Conservation (phyloP, 1,140 invertebrate species). For the Thaumatotibia leucotreta region DNA sequence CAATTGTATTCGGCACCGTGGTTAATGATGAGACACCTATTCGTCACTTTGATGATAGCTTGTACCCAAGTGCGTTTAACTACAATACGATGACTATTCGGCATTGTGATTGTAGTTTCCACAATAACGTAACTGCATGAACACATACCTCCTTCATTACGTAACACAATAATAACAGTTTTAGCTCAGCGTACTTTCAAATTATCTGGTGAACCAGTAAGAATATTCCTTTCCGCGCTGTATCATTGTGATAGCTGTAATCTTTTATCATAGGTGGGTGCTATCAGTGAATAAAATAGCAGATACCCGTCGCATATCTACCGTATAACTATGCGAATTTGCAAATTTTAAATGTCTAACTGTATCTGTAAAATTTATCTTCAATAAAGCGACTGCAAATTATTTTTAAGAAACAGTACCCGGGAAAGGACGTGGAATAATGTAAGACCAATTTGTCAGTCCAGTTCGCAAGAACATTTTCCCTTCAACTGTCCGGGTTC, state of each 20-base stretch:
- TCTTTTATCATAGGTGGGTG: background rate
- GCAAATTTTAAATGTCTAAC: background rate
- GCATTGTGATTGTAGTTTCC: background rate
- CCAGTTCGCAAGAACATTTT: too few species aligned
- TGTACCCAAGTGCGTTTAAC: background rate
- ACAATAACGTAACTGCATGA: background rate
- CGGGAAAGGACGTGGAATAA: too few species aligned
- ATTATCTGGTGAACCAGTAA: background rate
- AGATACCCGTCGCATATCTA: too few species aligned
- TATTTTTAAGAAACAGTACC: too few species aligned
- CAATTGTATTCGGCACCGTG: background rate
- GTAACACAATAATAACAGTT: background rate
- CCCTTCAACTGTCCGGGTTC: too few species aligned
- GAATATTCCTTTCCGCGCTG: background rate
- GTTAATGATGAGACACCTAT: background rate
- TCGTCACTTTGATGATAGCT: background rate
- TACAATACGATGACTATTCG: conserved; percentile 1
- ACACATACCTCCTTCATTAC: conserved; percentile 4
- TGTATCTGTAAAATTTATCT: background rate
- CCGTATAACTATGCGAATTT: too few species aligned
- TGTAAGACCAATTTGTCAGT: too few species aligned
- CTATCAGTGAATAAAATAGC: background rate
- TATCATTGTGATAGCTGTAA: background rate
- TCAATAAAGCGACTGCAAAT: background rate
- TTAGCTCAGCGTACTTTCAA: background rate